Percentiles rank a stretch among this genome's conserved stretches.
These are phyloP conservation scores for Chlamydotis undulata DNA, from an alignment of 2,113 vertebrate species.

Conservation along the genomic window DNA sequence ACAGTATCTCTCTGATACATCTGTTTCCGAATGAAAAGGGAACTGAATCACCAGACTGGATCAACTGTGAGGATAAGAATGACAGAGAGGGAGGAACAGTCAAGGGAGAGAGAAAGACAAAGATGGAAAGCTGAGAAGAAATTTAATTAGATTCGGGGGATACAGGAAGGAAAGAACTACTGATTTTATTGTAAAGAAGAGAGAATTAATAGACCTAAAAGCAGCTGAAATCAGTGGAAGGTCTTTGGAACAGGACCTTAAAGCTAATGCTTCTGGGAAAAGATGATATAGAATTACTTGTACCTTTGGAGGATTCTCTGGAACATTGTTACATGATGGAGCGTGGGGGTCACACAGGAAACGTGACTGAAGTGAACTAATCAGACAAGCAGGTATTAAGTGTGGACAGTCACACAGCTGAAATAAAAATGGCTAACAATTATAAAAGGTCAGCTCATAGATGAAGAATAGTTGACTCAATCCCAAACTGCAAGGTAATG, in stretches of 20 bases:
- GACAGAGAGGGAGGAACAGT: neutral
- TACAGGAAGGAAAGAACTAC: neutral
- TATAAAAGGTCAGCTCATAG: neutral
- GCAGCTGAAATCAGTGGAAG: neutral
- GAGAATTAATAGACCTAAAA: neutral
- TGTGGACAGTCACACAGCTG: neutral
- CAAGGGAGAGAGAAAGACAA: neutral
- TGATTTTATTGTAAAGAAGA: neutral
- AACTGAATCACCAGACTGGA: neutral
- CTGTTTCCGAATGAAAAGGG: slow-evolving; percentile 21
- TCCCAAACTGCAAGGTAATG: neutral
- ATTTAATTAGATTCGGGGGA: neutral
- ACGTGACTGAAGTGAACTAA: neutral
- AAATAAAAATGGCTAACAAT: neutral
- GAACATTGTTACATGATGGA: neutral
- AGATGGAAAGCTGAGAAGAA: neutral
- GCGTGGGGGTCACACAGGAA: neutral
- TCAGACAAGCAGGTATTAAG: neutral
- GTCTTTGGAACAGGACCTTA: neutral
- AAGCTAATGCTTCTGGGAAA: neutral
- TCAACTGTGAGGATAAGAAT: neutral
- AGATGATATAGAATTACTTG: neutral
- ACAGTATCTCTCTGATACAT: neutral
- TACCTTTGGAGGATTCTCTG: neutral
- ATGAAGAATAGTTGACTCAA: neutral